These are phyloP conservation scores for Myiopsitta monachus DNA, from an alignment of 2,113 vertebrate species.

Conservation along the genomic window DNA sequence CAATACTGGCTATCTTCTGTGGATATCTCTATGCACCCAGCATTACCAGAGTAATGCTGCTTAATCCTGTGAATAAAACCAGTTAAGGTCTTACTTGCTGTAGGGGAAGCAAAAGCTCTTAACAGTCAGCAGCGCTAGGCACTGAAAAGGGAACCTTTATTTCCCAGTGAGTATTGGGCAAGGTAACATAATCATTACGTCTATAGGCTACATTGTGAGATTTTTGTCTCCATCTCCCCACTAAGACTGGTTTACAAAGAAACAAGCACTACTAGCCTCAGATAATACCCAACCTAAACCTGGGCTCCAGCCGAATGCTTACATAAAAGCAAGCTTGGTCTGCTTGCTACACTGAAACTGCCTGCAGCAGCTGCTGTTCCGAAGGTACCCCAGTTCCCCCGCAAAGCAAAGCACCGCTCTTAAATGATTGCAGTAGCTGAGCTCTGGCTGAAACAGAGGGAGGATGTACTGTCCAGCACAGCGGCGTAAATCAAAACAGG, in stretches of 20 bases:
- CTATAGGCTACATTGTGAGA: not conserved
- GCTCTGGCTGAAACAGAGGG: constrained; percentile 6
- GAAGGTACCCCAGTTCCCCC: constrained; percentile 36
- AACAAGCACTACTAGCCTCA: not conserved
- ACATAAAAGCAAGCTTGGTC: not conserved
- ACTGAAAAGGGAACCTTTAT: not conserved
- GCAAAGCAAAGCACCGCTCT: not conserved
- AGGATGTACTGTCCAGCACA: constrained; percentile 24
- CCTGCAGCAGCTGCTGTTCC: constrained; percentile 7
- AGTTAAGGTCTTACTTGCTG: not conserved
- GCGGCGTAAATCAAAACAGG: constrained; percentile 22
- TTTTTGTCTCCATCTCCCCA: not conserved
- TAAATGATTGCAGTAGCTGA: not conserved
- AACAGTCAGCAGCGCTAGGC: not conserved
- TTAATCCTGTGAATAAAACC: not conserved
- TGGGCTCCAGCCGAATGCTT: not conserved
- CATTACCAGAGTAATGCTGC: not conserved
- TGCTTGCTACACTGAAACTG: not conserved
- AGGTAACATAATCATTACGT: not conserved
- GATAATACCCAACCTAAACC: not conserved
- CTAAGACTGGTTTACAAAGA: not conserved
- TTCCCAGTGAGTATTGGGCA: not conserved
- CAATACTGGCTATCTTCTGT: not conserved
- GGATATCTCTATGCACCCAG: not conserved
- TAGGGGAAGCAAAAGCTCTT: not conserved